Evolutionary conservation across 1,140 invertebrate genomes (phyloP).

Genomic region (Drosophila lacteicornis): DNA sequence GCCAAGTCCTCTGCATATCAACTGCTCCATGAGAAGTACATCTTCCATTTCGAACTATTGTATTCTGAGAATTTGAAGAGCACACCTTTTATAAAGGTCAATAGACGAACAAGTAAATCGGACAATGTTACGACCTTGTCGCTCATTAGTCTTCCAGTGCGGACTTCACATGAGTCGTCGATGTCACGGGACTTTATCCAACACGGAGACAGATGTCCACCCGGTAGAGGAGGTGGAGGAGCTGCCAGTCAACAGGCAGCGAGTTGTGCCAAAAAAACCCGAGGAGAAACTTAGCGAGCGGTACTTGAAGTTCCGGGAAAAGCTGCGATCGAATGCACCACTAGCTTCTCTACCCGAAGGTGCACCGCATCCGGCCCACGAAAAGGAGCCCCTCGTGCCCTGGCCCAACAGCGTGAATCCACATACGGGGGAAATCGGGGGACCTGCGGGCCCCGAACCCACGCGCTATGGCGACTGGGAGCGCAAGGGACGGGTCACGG

Average conservation of each 20-base stretch:
- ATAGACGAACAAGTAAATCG: not conserved
- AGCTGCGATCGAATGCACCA: constrained; percentile 44
- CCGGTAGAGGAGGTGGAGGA: constrained; percentile 3
- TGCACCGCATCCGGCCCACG: constrained; percentile 58
- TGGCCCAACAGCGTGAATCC: constrained; percentile 93
- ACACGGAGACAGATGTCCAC: not conserved
- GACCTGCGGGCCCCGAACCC: constrained; percentile 98
- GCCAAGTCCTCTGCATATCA: too few relatives aligned
- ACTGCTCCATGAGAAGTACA: not conserved
- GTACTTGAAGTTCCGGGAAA: constrained; percentile 65
- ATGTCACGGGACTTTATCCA: not conserved
- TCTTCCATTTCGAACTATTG: not conserved
- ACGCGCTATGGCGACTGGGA: constrained; percentile 99
- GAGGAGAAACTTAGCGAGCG: constrained; percentile 41
- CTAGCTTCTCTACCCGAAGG: constrained; percentile 20
- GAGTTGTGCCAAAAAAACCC: not conserved
- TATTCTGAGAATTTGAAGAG: not conserved
- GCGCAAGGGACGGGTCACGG: constrained; percentile 96
- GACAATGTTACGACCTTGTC: constrained; percentile 8
- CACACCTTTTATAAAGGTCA: not conserved
- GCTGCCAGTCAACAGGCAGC: not conserved
- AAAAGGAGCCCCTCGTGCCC: constrained; percentile 47
- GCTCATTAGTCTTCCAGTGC: not conserved
- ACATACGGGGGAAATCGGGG: constrained; percentile 91
- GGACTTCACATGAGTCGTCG: not conserved